Conservation (phyloP, 35 echinoderm and acorn worm species). For the Hemicentrotus pulcherrimus region DNA sequence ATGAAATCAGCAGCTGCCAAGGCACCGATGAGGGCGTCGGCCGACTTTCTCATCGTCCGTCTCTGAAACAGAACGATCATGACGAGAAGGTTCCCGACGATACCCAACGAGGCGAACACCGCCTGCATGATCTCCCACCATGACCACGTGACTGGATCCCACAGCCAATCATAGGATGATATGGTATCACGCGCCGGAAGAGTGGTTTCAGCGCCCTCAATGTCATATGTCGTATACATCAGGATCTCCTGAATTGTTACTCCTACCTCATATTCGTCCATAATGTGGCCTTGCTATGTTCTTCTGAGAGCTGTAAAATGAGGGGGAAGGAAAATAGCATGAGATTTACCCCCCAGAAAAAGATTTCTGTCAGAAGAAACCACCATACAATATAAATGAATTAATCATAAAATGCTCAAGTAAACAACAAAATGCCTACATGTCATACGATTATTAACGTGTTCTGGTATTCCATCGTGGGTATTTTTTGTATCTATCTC, state of each 20-base stretch:
- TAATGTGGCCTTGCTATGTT: not conserved
- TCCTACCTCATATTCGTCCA: not conserved
- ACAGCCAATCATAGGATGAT: not conserved
- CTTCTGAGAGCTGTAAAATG: not conserved
- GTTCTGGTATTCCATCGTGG: too few species aligned
- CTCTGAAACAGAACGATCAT: slow-evolving; percentile 67
- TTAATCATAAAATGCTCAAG: too few species aligned
- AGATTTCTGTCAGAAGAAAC: too few species aligned
- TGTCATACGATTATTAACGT: too few species aligned
- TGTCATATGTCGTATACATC: not conserved
- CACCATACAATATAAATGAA: too few species aligned
- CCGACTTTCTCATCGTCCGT: slow-evolving; percentile 45
- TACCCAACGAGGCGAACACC: slow-evolving; percentile 64
- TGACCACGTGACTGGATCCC: not conserved
- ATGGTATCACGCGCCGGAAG: not conserved
- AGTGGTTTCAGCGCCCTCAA: not conserved
- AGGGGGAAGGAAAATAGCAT: not conserved
- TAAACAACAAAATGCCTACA: too few species aligned
- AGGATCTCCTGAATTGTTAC: not conserved
- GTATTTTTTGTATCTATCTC: too few species aligned
- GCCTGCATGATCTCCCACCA: slow-evolving; percentile 39
- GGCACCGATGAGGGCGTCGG: slow-evolving; percentile 74
- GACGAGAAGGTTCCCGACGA: slow-evolving; percentile 79
- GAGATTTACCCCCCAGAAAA: not conserved
- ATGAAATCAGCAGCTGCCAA: slow-evolving; percentile 79